Evolutionary conservation across 2,888 invertebrate genomes (phyloP), one percentile per base, ranked within the genome.

Genomic region (Chrysodeixis includens): DNA sequence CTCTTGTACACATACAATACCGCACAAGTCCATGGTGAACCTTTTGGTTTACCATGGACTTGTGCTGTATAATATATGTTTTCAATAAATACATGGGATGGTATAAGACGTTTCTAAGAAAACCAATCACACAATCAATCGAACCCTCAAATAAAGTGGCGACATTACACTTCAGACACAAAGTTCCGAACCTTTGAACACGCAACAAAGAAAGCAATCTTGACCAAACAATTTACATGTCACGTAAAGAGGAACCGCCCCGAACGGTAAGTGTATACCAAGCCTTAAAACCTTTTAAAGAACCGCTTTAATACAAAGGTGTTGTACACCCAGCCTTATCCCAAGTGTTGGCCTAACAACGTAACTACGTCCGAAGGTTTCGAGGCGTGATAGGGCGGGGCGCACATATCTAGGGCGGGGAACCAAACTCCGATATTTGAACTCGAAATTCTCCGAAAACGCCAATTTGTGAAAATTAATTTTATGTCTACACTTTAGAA

Each of bases 311-410:
- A 40, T 0, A n/a, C 12, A 35, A 10, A 10, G 12, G 62, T 56
- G 57, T 22, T 16, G 66, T 56, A 12, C 56, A 56, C 35, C 56
- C 66, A 56, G 76, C 49, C 40, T 51, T 26, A 18, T 56, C 16
- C 6, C 7, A 4, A 18, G 49, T 18, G 18, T 49, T 20, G 18
- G n/a, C 1, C 26, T 22, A 20, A 20, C 20, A 26, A 52, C 22
- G 14, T 16, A 22, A n/a, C 14, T 10, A 52, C 12, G 30, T n/a
- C 12, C 2, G 12, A 8, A 40, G 20, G 63, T 66, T 62, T 62
- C 76, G 80, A 86, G 92, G 93, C 92, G 92, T 91, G 89, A 87
- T 88, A 78, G 86, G 94, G 93, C 92, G 94, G 90, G 82, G 90
- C 87, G 44, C 74, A 64, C 66, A 65, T 82, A 64, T 85, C 85